Evolutionary conservation across 1,140 invertebrate genomes (phyloP).

Genomic region (Coelopa frigida): DNA sequence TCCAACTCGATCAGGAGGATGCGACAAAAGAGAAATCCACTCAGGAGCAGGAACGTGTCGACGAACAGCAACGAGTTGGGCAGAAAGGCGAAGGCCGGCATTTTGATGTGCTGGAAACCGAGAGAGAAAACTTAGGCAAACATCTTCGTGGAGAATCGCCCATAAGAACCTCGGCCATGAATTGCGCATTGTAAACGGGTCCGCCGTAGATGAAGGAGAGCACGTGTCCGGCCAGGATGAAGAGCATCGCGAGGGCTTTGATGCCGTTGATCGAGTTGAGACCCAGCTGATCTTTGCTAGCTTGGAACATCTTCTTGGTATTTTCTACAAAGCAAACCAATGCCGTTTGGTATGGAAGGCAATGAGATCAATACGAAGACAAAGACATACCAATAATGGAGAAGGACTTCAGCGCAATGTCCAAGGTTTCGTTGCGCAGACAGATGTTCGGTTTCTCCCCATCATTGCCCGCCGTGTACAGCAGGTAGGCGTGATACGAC

Average conservation of each 20-base stretch:
- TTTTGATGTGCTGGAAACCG: conserved; percentile 15
- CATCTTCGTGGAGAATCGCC: too few species aligned
- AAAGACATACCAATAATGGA: conserved; percentile 21
- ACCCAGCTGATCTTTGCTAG: conserved; percentile 49
- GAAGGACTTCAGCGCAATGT: conserved; percentile 18
- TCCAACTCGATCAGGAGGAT: conserved; percentile 57
- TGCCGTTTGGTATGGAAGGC: too few species aligned
- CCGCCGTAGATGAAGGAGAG: conserved; percentile 57
- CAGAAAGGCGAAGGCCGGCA: conserved; percentile 44
- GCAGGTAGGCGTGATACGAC: conserved; percentile 15
- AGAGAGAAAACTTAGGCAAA: conserved; percentile 14
- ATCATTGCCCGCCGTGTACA: conserved; percentile 3
- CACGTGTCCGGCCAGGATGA: conserved; percentile 57
- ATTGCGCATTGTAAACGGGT: conserved; percentile 55
- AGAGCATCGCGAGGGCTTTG: conserved; percentile 56
- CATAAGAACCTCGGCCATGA: conserved; percentile 51
- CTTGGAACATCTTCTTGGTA: conserved; percentile 49
- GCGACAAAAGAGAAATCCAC: conserved; percentile 58
- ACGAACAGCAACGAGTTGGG: conserved; percentile 58
- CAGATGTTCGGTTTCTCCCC: conserved; percentile 8
- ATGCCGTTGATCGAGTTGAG: conserved; percentile 59
- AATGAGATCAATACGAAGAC: conserved; percentile 26
- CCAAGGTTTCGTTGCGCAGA: conserved; percentile 11
- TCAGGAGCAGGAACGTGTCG: conserved; percentile 59
- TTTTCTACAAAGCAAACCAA: conserved; percentile 54